phyloP scores from a whole-genome alignment of 1,140 invertebrate species.

The Anagrus nilaparvatae region DNA sequence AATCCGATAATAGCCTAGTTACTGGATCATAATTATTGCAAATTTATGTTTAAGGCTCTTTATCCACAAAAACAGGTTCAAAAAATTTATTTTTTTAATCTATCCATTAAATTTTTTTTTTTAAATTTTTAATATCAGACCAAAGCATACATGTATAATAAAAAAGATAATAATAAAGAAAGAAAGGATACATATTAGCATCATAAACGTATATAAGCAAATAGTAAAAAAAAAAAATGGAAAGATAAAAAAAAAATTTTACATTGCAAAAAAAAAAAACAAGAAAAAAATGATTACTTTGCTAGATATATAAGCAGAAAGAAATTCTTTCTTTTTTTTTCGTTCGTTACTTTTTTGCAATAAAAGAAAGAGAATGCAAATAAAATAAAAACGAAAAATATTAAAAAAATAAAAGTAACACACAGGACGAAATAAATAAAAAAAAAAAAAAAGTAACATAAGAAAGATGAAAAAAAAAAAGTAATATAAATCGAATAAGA shows the following conservation, averaged over 20 bases:
- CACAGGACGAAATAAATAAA: slow-evolving; percentile 2
- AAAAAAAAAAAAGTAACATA: slow-evolving; percentile 2
- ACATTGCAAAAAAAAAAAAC: slow-evolving; percentile 4
- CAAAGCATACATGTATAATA: slow-evolving; percentile 25
- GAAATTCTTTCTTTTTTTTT: not conserved
- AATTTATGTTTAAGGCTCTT: too few species aligned
- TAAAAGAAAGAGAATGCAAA: slow-evolving; percentile 6
- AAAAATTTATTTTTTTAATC: too few species aligned
- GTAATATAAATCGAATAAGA: slow-evolving; percentile 8
- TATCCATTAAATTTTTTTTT: too few species aligned
- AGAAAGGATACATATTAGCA: too few species aligned
- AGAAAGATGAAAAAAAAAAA: slow-evolving; percentile 7
- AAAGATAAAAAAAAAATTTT: not conserved
- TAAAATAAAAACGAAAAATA: slow-evolving; percentile 5
- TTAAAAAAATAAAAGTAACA: slow-evolving; percentile 4
- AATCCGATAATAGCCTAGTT: too few species aligned
- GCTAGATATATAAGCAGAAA: slow-evolving; percentile 1
- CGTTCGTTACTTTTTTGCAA: not conserved
- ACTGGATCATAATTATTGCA: too few species aligned
- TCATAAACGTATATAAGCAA: too few species aligned
- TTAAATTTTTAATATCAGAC: slow-evolving; percentile 25
- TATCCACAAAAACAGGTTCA: too few species aligned
- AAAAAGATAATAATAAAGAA: too few species aligned
- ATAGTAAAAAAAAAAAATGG: not conserved
- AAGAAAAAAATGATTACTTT: slow-evolving; percentile 7